Base-by-base conservation (phyloP, 2,888 invertebrate genomes). In the Epistrophe grossulariae region DNA sequence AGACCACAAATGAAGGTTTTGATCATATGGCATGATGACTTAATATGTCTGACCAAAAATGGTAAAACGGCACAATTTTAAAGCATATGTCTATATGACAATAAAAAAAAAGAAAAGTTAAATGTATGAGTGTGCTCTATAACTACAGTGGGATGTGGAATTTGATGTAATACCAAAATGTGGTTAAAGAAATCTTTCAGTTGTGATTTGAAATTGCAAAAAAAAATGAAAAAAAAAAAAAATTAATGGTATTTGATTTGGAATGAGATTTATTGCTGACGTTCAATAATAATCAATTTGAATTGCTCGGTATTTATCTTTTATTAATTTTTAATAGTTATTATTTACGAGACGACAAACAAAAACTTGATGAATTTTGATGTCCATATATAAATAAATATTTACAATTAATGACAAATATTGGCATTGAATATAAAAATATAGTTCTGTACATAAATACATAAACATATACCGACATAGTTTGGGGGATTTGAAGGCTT, bases 21-120 rank as follows among this genome's bases (percentile, higher is more conserved):
- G 77, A 84, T 80, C 88, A 80, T 68, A 88, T 88, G 84, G 84
- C 84, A 80, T 88, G 88, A 88, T 88, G 88, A 88, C 88, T 88
- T 88, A 88, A 88, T 88, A 80, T 60, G 78, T 71, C 81, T 72
- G 77, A 78, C 88, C 88, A 82, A 88, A 88, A 88, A 88, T 88
- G 88, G 88, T 76, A 84, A 77, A 77, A 77, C 88, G 72, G 70
- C 83, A 88, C 88, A 84, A 88, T 88, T 88, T 84, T 76, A 10
- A 45, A 31, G 83, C 50, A 68, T 62, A 70, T 70, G 68, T 59
- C 4, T 50, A 10, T 78, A 64, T 64, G 19, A 7, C 50, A 60
- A 48, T 19, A 71, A 43, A 52, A 15, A 59, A 35, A 66, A 57
- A 7, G 6, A 2, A 3, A n/a, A 72, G 24, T 59, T 40, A 11